Conservation (phyloP, 2,113 vertebrate species). For the Serinus canaria region DNA sequence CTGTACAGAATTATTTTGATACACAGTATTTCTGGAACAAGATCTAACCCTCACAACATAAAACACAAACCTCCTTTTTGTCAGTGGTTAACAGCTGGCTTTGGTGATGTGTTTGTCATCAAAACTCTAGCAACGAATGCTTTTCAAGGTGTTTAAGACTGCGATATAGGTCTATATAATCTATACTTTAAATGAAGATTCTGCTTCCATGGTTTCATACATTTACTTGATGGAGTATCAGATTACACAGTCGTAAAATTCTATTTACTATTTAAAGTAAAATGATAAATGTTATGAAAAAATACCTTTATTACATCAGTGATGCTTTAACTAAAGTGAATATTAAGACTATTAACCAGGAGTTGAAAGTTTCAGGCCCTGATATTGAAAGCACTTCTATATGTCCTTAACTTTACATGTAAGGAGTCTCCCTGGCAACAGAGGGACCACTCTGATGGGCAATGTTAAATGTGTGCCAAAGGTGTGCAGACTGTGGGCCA, state of each 20-base stretch:
- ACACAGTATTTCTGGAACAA: constrained; percentile 18
- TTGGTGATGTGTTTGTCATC: constrained; percentile 20
- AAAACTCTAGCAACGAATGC: constrained; percentile 19
- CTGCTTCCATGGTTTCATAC: constrained; percentile 44
- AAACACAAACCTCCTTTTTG: constrained; percentile 6
- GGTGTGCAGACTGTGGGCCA: not conserved
- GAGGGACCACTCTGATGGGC: not conserved
- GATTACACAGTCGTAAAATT: constrained; percentile 49
- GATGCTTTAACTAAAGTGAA: constrained; percentile 61
- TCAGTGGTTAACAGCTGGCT: constrained; percentile 23
- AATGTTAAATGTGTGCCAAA: not conserved
- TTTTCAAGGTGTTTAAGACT: not conserved
- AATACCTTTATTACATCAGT: constrained; percentile 50
- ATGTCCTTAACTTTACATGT: not conserved
- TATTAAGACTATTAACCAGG: constrained; percentile 57
- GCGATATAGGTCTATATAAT: not conserved
- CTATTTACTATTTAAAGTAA: constrained; percentile 64
- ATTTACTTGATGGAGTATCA: constrained; percentile 51
- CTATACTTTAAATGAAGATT: constrained; percentile 37
- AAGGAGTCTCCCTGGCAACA: constrained; percentile 5
- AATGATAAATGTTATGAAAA: constrained; percentile 61
- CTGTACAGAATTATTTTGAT: constrained; percentile 31
- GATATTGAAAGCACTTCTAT: constrained; percentile 37
- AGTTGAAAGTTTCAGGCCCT: constrained; percentile 35
- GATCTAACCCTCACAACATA: constrained; percentile 23